Base-by-base conservation (phyloP, 2,888 invertebrate species). In the Phortica okadai region DNA sequence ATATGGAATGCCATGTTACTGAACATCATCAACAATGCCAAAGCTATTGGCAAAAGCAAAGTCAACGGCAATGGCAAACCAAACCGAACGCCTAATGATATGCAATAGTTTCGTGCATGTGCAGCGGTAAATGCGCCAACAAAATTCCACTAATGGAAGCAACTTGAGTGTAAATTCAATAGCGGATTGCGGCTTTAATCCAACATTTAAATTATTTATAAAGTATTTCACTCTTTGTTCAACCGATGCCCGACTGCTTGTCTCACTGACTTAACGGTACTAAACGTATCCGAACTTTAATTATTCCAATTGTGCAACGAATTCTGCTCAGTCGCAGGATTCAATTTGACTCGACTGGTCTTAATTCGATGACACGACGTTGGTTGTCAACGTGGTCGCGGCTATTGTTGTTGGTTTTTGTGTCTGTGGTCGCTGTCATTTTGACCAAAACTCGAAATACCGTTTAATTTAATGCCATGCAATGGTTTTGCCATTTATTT, bases 131-230 rank as follows among this genome's bases (percentile, higher is more conserved):
- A 11, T 59, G 21, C 69, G 25, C 42, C 77, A 45, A 72, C 67
- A 77, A 83, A 81, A 79, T 79, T 81, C 82, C 84, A 81, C 86
- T 87, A 86, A 88, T 88, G 86, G 86, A 81, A 83, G 81, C 74
- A 82, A 86, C 88, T 86, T 88, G 84, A 84, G 88, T 85, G 88
- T 86, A 84, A 86, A 86, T 84, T 87, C 85, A 78, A 81, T 88
- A 83, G 82, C 88, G 87, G 88, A 86, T 86, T 88, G 87, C 76
- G 87, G 88, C 79, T 80, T 81, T 87, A 86, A 88, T 83, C 87
- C 82, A 70, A 76, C 82, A 87, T 78, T 82, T 83, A 82, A 84
- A 86, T 86, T 84, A 86, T 86, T 88, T 85, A 86, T 88, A 82
- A 82, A 73, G n/a, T 14, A 77, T 79, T 82, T 85, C 85, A 84